Base-by-base conservation (phyloP, 2,888 invertebrate species). In the Ectropis crepuscularia region DNA sequence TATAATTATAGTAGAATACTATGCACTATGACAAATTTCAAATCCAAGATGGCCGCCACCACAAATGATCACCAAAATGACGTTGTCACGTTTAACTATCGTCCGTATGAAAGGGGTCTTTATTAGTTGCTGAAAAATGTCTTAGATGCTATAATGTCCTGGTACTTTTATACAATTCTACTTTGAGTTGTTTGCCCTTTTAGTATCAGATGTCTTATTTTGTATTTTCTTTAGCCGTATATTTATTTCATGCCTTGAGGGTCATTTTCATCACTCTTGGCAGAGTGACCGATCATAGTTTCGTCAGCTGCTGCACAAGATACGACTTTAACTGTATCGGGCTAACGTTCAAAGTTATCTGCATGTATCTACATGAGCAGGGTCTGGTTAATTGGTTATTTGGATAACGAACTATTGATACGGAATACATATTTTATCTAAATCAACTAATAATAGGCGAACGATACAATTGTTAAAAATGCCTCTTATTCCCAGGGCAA, bases 211-310 rank as follows among this genome's bases (percentile, higher is more conserved):
- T n/a, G n/a, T n/a, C n/a, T n/a, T n/a, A n/a, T n/a, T n/a, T n/a
- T n/a, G n/a, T n/a, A n/a, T n/a, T n/a, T n/a, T n/a, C n/a, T n/a
- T n/a, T n/a, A n/a, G n/a, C n/a, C n/a, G n/a, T n/a, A n/a, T n/a
- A n/a, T n/a, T 28, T 28, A 28, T 28, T 28, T 28, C 16, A 99
- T 84, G 95, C 98, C 82, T 97, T 99, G 65, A 96, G 96, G 84
- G 94, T 94, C 0, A 94, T 88, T 28, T 28, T 28, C 16, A 28
- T 28, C 16, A 0, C 95, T 94, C 66, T 95, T 96, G 5, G 93
- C 5, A 94, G 97, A 61, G 96, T 96, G 73, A 96, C 98, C 0
- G 99, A 99, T 82, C 98, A 98, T 0, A 99, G 99, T n/a, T 99
- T 92, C 97, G 76, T 97, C 98, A 72, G 99, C 99, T 0, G 96